Evolutionary conservation across 2,113 vertebrate species (phyloP).

Genomic region (Platichthys flesus): DNA sequence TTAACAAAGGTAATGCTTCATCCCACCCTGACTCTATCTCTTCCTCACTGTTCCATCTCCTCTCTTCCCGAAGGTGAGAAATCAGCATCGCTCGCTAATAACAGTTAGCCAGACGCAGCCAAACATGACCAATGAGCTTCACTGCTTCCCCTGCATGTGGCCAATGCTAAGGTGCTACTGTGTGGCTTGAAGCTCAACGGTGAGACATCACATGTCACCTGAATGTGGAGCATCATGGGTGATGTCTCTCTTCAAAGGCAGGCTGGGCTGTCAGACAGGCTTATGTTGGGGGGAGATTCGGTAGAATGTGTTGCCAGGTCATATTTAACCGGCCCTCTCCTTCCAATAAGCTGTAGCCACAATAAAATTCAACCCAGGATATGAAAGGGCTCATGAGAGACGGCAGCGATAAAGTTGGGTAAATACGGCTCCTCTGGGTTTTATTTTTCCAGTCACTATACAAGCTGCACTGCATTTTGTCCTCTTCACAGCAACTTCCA

Average conservation of each 20-base stretch:
- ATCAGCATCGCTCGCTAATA: background rate
- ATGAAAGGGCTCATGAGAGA: background rate
- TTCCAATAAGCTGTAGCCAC: background rate
- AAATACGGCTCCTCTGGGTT: background rate
- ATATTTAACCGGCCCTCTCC: constrained; percentile 11
- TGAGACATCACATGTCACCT: constrained; percentile 52
- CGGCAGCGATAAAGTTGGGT: background rate
- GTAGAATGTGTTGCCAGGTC: constrained; percentile 16
- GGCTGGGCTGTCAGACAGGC: constrained; percentile 44
- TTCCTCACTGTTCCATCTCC: background rate
- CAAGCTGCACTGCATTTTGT: constrained; percentile 2
- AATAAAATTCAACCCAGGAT: constrained; percentile 7
- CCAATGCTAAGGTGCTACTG: constrained; percentile 20
- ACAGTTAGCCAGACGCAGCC: background rate
- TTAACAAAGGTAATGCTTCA: constrained; percentile 3
- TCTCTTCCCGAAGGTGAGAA: constrained; percentile 4
- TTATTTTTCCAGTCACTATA: constrained; percentile 30
- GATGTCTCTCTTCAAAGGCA: constrained; percentile 61
- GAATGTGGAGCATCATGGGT: constrained; percentile 56
- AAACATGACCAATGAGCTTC: constrained; percentile 22
- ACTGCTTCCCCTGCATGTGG: background rate
- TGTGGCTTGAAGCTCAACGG: constrained; percentile 22
- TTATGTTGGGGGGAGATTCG: constrained; percentile 37
- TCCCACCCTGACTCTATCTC: background rate
- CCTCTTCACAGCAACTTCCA: constrained; percentile 31